Evolutionary conservation across 2,797 vertebrate species (phyloP), one percentile per base, ranked within the genome.

Genomic region (Sarcophilus harrisii): DNA sequence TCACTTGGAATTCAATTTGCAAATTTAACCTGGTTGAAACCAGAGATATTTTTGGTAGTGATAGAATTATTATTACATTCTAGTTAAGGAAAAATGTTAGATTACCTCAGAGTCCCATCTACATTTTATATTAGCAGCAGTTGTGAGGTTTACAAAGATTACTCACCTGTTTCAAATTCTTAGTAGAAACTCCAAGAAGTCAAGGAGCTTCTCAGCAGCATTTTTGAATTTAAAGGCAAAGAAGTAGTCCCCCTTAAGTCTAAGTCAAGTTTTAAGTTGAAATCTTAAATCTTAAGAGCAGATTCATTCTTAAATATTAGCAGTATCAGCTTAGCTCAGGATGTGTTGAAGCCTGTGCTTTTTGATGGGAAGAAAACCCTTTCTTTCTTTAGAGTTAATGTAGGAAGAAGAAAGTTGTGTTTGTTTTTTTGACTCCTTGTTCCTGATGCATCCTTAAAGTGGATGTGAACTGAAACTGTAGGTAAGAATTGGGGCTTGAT

Each of bases 141-240:
- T 58, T 57, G 8, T 91, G 52, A 52, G 29, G 6, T 54, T 94
- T 94, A 92, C 91, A 87, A 95, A 94, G 90, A 96, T 95, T 38
- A 90, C 24, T 90, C 59, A 96, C 38, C 29, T 92, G 52, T 96
- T 32, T 95, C 59, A n/a, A 96, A 90, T 92, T 94, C 57, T 95
- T 95, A 93, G 92, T 93, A 95, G 87, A 95, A 93, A 92, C 93
- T 93, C 52, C 27, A 96, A 66, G 93, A 95, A 95, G 12, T 38
- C 94, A 52, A 10, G 55, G 95, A 59, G 57, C 28, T 59, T 94
- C 57, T 81, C 57, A 58, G 91, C 49, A 95, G 57, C 91, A 94
- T 96, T 58, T 91, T 92, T 60, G 92, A 92, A 94, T 95, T 94
- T 73, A 96, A 90, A 58, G 93, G 52, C 93, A 96, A 90, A 94